Conservation (phyloP, 30 jellyfish, hydroid and myxozoan species). For the Phacellophora camtschatica region DNA sequence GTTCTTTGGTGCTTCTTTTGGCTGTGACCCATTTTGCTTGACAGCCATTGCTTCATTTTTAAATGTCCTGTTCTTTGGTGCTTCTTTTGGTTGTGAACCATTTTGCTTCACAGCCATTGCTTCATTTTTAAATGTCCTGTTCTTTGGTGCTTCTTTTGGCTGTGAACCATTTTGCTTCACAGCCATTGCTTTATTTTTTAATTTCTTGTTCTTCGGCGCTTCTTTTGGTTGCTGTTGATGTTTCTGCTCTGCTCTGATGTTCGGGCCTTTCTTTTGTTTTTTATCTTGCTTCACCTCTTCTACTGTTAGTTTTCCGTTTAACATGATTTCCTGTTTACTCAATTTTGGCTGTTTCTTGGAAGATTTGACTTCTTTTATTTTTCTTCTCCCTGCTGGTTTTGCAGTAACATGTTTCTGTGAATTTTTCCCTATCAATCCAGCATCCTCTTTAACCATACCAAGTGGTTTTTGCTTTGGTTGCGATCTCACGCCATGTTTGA, state of each 20-base stretch:
- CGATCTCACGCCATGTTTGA: not conserved
- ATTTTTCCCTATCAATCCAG: too few species aligned
- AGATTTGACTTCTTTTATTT: not conserved
- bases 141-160: not conserved
- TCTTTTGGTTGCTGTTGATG: not conserved
- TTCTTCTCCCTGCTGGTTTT: not conserved
- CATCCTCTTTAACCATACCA: not conserved
- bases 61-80: not conserved
- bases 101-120: too few species aligned
- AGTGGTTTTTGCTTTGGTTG: not conserved
- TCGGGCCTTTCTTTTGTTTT: not conserved
- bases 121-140: too few species aligned
- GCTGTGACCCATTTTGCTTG: too few species aligned
- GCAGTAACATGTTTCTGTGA: too few species aligned
- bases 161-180: not conserved
- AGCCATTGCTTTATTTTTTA: too few species aligned
- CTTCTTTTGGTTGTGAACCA: not conserved
- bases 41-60: too few species aligned
- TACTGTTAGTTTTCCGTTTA: not conserved
- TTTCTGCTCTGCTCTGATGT: not conserved
- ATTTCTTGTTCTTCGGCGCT: too few species aligned
- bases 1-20: too few species aligned
- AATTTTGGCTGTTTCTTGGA: not conserved
- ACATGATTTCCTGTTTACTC: not conserved
- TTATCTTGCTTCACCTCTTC: not conserved